These are phyloP conservation scores for Dicrurus megarhynchus DNA, from an alignment of 2,113 vertebrate species.

Conservation along the genomic window DNA sequence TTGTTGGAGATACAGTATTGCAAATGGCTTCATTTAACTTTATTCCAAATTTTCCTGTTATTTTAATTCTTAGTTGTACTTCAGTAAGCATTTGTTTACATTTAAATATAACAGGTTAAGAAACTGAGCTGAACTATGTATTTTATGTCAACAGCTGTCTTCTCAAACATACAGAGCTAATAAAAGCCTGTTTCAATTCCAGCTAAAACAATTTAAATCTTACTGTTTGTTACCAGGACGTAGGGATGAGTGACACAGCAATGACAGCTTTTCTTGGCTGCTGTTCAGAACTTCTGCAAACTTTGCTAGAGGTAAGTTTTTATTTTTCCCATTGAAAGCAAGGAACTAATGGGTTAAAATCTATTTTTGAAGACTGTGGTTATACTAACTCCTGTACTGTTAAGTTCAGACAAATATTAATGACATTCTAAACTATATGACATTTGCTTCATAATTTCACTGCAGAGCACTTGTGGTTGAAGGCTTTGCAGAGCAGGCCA, in stretches of 20 bases:
- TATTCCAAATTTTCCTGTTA: not conserved
- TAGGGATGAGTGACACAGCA: slow-evolving; percentile 91
- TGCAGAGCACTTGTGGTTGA: not conserved
- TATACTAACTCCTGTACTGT: not conserved
- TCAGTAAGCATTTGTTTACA: not conserved
- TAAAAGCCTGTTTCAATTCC: not conserved
- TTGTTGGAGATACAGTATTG: not conserved
- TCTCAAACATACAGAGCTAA: not conserved
- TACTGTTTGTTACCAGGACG: slow-evolving; percentile 78
- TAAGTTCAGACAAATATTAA: not conserved
- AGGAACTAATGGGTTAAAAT: not conserved
- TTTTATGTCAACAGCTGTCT: not conserved
- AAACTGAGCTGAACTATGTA: not conserved
- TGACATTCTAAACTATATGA: no score
- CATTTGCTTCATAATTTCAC: not conserved
- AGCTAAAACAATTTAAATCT: not conserved
- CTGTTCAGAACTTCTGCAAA: slow-evolving; percentile 90
- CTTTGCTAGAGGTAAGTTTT: slow-evolving; percentile 88
- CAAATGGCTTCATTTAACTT: not conserved
- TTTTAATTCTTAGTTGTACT: not conserved
- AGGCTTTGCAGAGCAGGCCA: not conserved
- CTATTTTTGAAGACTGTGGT: not conserved
- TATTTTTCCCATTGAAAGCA: not conserved
- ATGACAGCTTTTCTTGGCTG: slow-evolving; percentile 88
- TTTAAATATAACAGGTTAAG: not conserved